These are phyloP conservation scores for Drosophila trapezifrons DNA, from an alignment of 1,140 invertebrate genomes.

Conservation along the genomic window DNA sequence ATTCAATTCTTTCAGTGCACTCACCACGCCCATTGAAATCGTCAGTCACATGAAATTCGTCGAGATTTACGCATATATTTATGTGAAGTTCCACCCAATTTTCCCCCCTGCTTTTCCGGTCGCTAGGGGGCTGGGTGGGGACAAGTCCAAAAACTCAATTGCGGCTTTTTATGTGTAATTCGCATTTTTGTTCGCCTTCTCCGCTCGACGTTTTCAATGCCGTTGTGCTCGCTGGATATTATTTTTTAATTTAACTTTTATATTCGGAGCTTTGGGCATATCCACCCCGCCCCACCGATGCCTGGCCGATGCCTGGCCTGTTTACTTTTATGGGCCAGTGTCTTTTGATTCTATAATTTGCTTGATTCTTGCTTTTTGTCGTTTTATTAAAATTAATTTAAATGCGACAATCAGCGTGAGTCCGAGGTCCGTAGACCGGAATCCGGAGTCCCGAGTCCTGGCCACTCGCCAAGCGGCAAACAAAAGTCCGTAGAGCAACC, in stretches of 20 bases:
- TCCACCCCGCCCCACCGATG: slow-evolving; percentile 25
- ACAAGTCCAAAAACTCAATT: slow-evolving; percentile 75
- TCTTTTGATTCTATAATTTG: slow-evolving; percentile 66
- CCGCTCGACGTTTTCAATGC: slow-evolving; percentile 34
- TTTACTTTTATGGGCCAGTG: slow-evolving; percentile 70
- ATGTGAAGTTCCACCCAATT: slow-evolving; percentile 26
- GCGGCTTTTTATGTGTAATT: slow-evolving; percentile 82
- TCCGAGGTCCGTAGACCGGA: slow-evolving; percentile 4
- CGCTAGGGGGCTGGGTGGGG: background rate
- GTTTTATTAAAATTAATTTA: slow-evolving; percentile 79
- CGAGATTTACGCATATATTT: slow-evolving; percentile 78
- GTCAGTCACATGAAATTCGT: slow-evolving; percentile 65
- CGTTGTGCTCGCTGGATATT: slow-evolving; percentile 62
- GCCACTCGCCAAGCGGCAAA: slow-evolving; percentile 18
- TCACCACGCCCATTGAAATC: slow-evolving; percentile 45
- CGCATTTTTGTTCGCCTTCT: slow-evolving; percentile 54
- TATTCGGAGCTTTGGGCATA: slow-evolving; percentile 62
- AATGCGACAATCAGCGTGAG: slow-evolving; percentile 60
- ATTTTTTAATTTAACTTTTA: slow-evolving; percentile 82
- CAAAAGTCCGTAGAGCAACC: slow-evolving; percentile 21
- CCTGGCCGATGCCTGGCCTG: slow-evolving; percentile 24
- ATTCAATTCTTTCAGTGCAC: background rate
- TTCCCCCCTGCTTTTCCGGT: slow-evolving; percentile 1
- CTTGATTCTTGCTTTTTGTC: slow-evolving; percentile 57
- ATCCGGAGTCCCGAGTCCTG: slow-evolving; percentile 6